Evolutionary conservation across 2,113 vertebrate genomes (phyloP).

Genomic region (Erinaceus europaeus): DNA sequence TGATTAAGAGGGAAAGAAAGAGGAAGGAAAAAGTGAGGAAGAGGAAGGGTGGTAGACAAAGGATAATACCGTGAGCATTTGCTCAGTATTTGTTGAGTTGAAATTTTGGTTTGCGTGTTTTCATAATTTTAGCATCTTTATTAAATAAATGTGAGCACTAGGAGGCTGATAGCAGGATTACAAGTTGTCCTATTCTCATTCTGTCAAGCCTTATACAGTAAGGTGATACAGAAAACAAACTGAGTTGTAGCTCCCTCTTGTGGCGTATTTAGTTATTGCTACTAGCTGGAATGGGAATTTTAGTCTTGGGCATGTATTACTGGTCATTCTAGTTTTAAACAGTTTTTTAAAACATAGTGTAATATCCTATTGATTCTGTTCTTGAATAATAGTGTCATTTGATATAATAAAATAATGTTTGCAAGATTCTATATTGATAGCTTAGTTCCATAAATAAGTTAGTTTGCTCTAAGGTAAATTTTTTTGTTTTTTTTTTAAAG

Average conservation of each 20-base stretch:
- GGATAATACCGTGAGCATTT: background rate
- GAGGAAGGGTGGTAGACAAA: background rate
- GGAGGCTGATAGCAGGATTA: background rate
- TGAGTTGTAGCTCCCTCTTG: slow-evolving; percentile 29
- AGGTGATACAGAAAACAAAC: background rate
- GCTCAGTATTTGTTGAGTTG: background rate
- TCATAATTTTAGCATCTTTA: background rate
- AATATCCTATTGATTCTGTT: background rate
- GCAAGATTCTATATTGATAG: background rate
- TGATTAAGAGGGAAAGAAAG: background rate
- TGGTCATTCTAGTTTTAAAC: background rate
- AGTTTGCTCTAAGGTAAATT: too few species aligned
- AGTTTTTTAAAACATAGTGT: slow-evolving; percentile 7
- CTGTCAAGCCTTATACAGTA: too few species aligned
- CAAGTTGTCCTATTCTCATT: too few species aligned
- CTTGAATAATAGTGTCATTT: slow-evolving; percentile 5
- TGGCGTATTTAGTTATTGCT: slow-evolving; percentile 45
- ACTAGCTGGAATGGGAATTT: background rate
- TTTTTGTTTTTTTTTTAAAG: too few species aligned
- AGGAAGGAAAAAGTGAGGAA: background rate
- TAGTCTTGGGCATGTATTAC: background rate
- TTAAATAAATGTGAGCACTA: background rate
- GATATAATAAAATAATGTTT: background rate
- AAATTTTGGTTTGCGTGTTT: background rate
- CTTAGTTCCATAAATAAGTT: too few species aligned